Evolutionary conservation across 1,140 invertebrate genomes (phyloP), one percentile per base, ranked within the genome.

Genomic region (Antheraea mylitta): DNA sequence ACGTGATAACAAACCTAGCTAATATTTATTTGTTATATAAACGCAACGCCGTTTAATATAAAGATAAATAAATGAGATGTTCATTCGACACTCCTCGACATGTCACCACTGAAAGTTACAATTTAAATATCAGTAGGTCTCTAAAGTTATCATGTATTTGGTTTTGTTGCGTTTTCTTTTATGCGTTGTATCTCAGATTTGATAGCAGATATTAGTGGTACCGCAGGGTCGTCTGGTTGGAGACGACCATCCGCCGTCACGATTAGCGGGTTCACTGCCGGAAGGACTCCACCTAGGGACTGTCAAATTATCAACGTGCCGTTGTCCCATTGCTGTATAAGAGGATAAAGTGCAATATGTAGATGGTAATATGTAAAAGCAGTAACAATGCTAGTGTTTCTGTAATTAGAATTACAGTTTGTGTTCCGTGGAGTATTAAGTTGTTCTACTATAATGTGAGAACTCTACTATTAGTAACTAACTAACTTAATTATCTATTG

Each of bases 151-250:
- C 45, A 53, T 53, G 45, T 53, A n/a, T 13, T n/a, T 53, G 76
- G 75, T 71, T 79, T 80, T 18, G 75, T 22, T 0, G 87, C 80
- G 38, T 86, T 80, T 19, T 89, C 85, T 37, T 82, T 77, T 11
- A 91, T 78, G 8, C 85, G 83, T 71, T 91, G 84, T 75, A 90
- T 91, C 79, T 95, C 94, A 45, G 89, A 87, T 73, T 94, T 94
- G 70, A 95, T 95, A 70, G 94, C 94, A 18, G 91, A 87, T 67
- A 95, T 94, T 30, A 95, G 89, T 0, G 94, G 94, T 3, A 94
- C 79, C 0, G 94, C 94, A 0, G 94, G 94, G 0, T 94, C 94
- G 5, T 86, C 82, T 0, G 92, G 81, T 0, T 87, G 70, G 13
- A 94, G 84, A 0, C 79, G 71, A 11, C 85, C 86, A 38, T 93